Base-by-base conservation (phyloP, 2,888 invertebrate species). In the Epinotia brunnichana region DNA sequence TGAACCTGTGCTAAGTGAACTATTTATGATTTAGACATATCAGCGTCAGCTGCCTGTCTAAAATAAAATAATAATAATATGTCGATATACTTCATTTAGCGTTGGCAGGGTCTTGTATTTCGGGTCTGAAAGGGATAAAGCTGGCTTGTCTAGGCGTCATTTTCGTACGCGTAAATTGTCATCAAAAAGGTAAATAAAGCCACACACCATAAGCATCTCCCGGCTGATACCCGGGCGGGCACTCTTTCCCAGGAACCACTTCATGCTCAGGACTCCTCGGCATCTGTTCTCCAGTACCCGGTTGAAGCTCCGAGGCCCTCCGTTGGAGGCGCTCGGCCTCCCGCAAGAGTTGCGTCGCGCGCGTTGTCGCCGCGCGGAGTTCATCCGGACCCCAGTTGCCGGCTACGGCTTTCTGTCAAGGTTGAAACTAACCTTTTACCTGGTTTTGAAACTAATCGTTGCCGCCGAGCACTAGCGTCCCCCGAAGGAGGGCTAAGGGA, bases 351-450 rank as follows among this genome's bases (percentile, higher is more conserved):
- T 70, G 70, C 2, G 64, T 41, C 10, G 70, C 70, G n/a, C 70
- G 63, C 29, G 63, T 24, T 9, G 70, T 35, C 3, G 70, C 70
- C 13, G 63, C 70, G 2, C 63, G 63, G n/a, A 57, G 51, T 21
- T 70, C 70, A 0, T 64, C 57, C 15, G 70, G 35, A 2, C 70
- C 70, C 70, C 70, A 70, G 24, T 35, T 64, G 5, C 70, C 70
- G 0, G 70, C 35, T 39, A 57, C 5, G 10, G 70, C 70, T 35
- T 70, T 70, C 70, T 70, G 63, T n/a, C n/a, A n/a, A 59, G 13
- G 3, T 2, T 5, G 2, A 15, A 62, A n/a, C 17, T n/a, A n/a
- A 13, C 11, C 15, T 44, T 44, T 44, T 7, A 44, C 2, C 44
- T 44, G 44, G 13, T 2, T 29, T 29, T 29, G 29, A 5, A 29